A percentile compares a stretch with the other conserved stretches of the same genome.
Conservation (phyloP, 2,797 vertebrate genomes). For the Syndactyla subalaris region DNA sequence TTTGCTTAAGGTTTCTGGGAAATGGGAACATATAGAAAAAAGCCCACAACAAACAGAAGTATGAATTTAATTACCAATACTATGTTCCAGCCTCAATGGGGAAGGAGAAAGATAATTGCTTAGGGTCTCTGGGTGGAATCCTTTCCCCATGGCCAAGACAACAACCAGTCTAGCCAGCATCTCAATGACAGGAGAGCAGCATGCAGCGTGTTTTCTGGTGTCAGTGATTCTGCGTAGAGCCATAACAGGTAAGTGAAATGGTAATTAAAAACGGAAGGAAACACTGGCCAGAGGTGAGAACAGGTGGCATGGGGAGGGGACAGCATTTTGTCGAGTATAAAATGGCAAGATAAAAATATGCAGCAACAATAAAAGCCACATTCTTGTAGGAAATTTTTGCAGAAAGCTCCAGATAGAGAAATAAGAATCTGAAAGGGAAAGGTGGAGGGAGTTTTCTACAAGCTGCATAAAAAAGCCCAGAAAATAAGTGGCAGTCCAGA, state of each 20-base stretch:
- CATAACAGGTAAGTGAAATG: constrained; percentile 59
- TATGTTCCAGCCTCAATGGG: constrained; percentile 23
- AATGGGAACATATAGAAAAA: constrained; percentile 27
- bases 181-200: constrained; percentile 55
- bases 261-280: constrained; percentile 57
- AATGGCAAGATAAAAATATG: constrained; percentile 19
- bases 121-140: constrained; percentile 57
- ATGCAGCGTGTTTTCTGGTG: constrained; percentile 29
- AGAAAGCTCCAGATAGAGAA: neutral
- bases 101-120: constrained; percentile 62
- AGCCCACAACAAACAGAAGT: constrained; percentile 49
- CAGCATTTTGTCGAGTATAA: constrained; percentile 11
- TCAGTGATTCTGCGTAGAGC: constrained; percentile 56
- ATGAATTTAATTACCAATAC: constrained; percentile 70
- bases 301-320: neutral
- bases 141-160: constrained; percentile 57
- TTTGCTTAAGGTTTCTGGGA: constrained; percentile 43
- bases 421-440: neutral
- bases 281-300: constrained; percentile 39
- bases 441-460: neutral
- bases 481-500: neutral
- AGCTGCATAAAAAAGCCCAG: neutral
- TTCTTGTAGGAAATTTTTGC: constrained; percentile 14
- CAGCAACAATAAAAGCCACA: neutral
- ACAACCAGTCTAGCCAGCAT: constrained; percentile 66